Conservation (phyloP, 2,888 invertebrate species). For the Epistrophella euchroma region DNA sequence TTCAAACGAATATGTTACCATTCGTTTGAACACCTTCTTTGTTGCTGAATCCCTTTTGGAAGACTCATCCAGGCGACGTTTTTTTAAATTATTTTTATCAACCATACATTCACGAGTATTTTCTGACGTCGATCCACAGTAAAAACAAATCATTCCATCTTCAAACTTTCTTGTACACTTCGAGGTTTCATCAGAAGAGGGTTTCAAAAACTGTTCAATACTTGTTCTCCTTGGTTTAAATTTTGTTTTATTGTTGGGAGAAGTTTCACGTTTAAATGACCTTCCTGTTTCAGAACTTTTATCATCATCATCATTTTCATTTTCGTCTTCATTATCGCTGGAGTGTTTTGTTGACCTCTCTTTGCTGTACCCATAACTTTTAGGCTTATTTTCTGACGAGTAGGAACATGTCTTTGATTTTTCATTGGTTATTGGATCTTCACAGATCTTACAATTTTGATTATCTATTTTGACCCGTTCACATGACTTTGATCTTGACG, state of each 20-base stretch:
- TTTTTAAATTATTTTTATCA: slow-evolving; percentile 59
- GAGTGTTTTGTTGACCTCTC: slow-evolving; percentile 85
- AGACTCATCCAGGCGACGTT: slow-evolving; percentile 47
- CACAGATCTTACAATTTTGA: slow-evolving; percentile 88
- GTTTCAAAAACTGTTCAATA: slow-evolving; percentile 22
- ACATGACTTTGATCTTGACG: slow-evolving; percentile 83
- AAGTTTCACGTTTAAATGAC: slow-evolving; percentile 44
- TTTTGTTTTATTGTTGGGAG: neutral
- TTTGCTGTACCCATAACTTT: slow-evolving; percentile 88
- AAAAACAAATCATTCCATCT: slow-evolving; percentile 78
- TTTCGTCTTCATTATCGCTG: slow-evolving; percentile 81
- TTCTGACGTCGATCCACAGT: slow-evolving; percentile 78
- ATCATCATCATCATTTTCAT: slow-evolving; percentile 59
- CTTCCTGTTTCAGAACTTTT: slow-evolving; percentile 33
- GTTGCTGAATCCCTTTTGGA: slow-evolving; percentile 73
- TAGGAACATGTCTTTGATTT: slow-evolving; percentile 92
- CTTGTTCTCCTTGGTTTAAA: slow-evolving; percentile 53
- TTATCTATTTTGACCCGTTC: slow-evolving; percentile 87
- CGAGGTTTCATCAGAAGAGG: slow-evolving; percentile 57
- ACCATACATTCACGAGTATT: slow-evolving; percentile 79
- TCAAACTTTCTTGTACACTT: slow-evolving; percentile 78
- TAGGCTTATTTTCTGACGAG: slow-evolving; percentile 89
- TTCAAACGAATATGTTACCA: slow-evolving; percentile 78
- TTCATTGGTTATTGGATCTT: slow-evolving; percentile 89
- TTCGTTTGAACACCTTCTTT: slow-evolving; percentile 80